Evolutionary conservation across 2,797 vertebrate genomes (phyloP).

Genomic region (Mormyrops attenuatus): DNA sequence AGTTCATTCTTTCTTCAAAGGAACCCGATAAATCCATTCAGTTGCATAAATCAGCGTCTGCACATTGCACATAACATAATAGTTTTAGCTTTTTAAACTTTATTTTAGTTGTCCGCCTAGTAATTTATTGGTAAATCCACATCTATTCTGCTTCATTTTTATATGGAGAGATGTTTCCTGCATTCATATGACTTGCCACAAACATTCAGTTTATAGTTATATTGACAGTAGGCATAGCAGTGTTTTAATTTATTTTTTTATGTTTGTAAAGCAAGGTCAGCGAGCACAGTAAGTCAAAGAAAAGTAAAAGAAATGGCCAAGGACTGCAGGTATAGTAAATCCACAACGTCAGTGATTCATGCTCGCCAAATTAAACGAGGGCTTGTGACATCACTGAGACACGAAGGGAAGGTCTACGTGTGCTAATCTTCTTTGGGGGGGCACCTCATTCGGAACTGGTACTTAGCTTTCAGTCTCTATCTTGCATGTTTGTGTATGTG

Average conservation of each 20-base stretch:
- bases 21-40: constrained; percentile 1
- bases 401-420: neutral
- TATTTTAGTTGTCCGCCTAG: neutral
- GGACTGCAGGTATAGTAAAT: neutral
- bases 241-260: neutral
- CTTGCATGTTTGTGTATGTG: neutral
- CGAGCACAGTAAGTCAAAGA: neutral
- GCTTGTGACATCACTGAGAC: neutral
- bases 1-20: constrained; percentile 11
- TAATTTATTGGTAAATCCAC: neutral
- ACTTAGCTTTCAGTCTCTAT: neutral
- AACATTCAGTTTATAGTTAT: neutral
- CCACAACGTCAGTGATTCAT: neutral
- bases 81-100: constrained; percentile 12
- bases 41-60: neutral
- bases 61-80: neutral
- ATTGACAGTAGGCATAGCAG: neutral
- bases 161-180: neutral
- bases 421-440: neutral
- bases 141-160: neutral
- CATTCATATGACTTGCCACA: neutral
- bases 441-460: neutral
- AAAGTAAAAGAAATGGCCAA: neutral
- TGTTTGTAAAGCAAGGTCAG: constrained; percentile 13
- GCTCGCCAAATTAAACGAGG: neutral